Conservation (phyloP, 1,140 invertebrate species). For the Littorina saxatilis region DNA sequence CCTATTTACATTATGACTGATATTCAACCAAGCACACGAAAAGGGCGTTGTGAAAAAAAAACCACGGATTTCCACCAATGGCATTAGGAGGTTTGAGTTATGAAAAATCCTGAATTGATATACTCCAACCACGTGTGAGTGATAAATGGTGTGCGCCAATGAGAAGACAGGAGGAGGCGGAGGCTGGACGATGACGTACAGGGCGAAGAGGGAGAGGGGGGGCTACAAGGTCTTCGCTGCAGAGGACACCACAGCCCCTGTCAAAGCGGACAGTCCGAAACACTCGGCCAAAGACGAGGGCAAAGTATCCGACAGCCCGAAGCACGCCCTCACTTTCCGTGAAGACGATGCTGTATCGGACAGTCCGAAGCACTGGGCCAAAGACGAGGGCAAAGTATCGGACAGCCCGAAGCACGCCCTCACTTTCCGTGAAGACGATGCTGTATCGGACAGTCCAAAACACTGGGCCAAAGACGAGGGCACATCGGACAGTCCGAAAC, state of each 20-base stretch:
- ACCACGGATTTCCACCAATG: background rate
- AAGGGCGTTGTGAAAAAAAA: too few relatives aligned
- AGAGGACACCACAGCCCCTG: background rate
- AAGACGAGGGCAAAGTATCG: too few relatives aligned
- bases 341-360: too few relatives aligned
- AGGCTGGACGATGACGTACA: conserved; percentile 1
- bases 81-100: background rate
- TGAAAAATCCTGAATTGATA: background rate
- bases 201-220: conserved; percentile 13
- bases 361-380: too few relatives aligned
- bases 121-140: background rate
- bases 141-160: background rate
- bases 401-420: too few relatives aligned
- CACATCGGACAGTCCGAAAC: too few relatives aligned
- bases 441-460: too few relatives aligned
- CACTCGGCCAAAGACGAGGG: background rate
- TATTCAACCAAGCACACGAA: too few relatives aligned
- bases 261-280: conserved; percentile 11
- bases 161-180: background rate
- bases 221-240: conserved; percentile 16
- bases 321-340: too few relatives aligned
- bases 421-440: too few relatives aligned
- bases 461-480: too few relatives aligned
- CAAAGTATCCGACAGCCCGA: background rate
- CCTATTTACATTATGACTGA: too few relatives aligned